Conservation (phyloP, 2,888 invertebrate species). For the Ctenicera cuprea region DNA sequence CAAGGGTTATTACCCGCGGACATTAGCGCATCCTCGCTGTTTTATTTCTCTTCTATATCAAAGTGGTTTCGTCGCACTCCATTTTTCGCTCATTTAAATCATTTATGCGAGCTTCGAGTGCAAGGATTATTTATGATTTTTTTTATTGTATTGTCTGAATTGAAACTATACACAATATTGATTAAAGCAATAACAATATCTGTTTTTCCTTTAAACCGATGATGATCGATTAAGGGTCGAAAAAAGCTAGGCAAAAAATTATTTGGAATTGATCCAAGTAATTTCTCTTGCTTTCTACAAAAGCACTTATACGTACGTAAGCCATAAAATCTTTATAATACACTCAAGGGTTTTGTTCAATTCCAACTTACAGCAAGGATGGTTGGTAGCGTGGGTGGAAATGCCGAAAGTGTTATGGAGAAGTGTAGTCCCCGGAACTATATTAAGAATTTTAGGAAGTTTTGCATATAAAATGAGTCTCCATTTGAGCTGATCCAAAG, state of each 20-base stretch:
- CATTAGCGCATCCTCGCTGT: constrained; percentile 62
- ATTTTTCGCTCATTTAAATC: constrained; percentile 58
- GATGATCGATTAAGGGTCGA: too few species aligned
- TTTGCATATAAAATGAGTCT: constrained; percentile 61
- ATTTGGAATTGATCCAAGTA: too few species aligned
- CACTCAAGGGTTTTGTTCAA: constrained; percentile 3
- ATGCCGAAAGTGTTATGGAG: constrained; percentile 43
- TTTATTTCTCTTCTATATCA: constrained; percentile 59
- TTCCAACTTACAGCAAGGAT: not conserved
- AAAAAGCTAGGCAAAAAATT: too few species aligned
- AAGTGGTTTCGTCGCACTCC: constrained; percentile 54
- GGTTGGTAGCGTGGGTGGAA: constrained; percentile 8
- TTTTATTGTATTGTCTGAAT: not conserved
- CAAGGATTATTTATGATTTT: constrained; percentile 8
- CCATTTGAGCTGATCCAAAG: constrained; percentile 60
- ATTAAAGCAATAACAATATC: too few species aligned
- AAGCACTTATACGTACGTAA: too few species aligned
- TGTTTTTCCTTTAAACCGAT: too few species aligned
- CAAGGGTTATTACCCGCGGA: constrained; percentile 67
- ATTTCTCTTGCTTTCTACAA: too few species aligned
- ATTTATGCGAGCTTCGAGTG: constrained; percentile 43
- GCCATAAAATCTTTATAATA: not conserved
- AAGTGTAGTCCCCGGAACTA: constrained; percentile 44
- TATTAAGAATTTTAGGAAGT: constrained; percentile 52
- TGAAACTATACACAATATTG: not conserved